Base-by-base conservation (phyloP, 2,113 vertebrate genomes). In the Podocnemis expansa region DNA sequence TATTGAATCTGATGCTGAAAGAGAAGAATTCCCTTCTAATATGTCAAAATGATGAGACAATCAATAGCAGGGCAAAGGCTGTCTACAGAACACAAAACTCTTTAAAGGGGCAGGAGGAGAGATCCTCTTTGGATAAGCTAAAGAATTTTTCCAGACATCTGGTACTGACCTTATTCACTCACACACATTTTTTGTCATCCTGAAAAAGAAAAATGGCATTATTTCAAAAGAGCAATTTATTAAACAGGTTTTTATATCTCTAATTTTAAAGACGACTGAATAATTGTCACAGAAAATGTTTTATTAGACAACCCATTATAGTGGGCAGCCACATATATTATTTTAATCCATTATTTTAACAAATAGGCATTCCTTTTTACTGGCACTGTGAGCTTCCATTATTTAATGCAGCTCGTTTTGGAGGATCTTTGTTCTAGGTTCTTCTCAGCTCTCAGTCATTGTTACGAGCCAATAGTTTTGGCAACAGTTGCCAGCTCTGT, bases 401-500 rank as follows among this genome's bases (percentile, higher is more conserved):
- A 97, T 87, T 91, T 95, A 95, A 95, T 95, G 92, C 82, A 95
- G 90, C 41, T 97, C 95, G 90, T 97, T 97, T 97, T 96, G 75
- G 85, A 96, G 97, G 91, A 97, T 78, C 83, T 97, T 98, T 97
- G 93, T 95, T 97, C 96, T 97, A 92, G 94, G 95, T 96, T 96
- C 91, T 97, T 97, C 96, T 96, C 88, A 97, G 94, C 89, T 96
- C 96, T 96, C 47, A 96, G 80, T 96, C 97, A 91, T 95, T 96
- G 93, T 93, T 93, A 95, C 94, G 89, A 98, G 97, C 97, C 97
- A 98, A 97, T 83, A 97, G 91, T 96, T 97, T 87, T 97, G 96
- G 94, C 97, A 98, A 97, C 96, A 98, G 96, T 94, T 97, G 96
- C 98, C 96, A 98, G 96, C 87, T 94, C 84, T 91, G 1, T 90